Evolutionary conservation across 2,113 vertebrate genomes (phyloP), one percentile per base, ranked within the genome.

Genomic region (Cairina moschata): DNA sequence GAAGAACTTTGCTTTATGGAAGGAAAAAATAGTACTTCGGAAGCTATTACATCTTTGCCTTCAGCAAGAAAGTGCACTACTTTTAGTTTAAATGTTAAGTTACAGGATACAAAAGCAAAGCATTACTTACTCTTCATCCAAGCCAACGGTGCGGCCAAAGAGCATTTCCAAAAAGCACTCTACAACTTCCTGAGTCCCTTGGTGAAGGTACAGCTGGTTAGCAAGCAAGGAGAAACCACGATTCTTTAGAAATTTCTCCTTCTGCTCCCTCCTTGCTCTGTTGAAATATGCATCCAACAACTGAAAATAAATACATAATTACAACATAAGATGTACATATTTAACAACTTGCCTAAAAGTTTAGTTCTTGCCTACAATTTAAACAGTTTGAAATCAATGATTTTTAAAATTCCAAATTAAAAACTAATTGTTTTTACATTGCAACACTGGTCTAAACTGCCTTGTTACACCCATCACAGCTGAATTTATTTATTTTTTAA

Each of bases 131-230:
- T 99, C 99, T 95, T 99, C 99, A 95, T 99, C 99, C 83, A 99
- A 98, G 92, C 98, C 98, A 90, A 99, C 97, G 2, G 97, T 98
- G 13, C 98, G 98, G 48, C 99, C 98, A 75, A 99, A 99, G 78
- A 99, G 97, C 99, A 99, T 99, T 97, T 99, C 99, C 93, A 99
- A 95, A 95, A 99, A 99, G 94, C 98, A 99, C 55, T 99, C 99
- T 25, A 99, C 92, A 66, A 99, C 97, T 48, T 99, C 98, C 83
- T 98, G 99, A 96, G 98, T 99, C 32, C 99, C 99, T 93, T 98
- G 99, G 96, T 99, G 99, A 88, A 99, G 98, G 97, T 99, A 99
- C 26, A 99, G 96, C 97, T 99, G 99, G 94, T 99, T 99, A 94
- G 99, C 99, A 94, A 99, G 97, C 93, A 99, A 98, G 13, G 99